Evolutionary conservation across 2,888 invertebrate genomes (phyloP), one percentile per base, ranked within the genome.

Genomic region (Boloria selene): DNA sequence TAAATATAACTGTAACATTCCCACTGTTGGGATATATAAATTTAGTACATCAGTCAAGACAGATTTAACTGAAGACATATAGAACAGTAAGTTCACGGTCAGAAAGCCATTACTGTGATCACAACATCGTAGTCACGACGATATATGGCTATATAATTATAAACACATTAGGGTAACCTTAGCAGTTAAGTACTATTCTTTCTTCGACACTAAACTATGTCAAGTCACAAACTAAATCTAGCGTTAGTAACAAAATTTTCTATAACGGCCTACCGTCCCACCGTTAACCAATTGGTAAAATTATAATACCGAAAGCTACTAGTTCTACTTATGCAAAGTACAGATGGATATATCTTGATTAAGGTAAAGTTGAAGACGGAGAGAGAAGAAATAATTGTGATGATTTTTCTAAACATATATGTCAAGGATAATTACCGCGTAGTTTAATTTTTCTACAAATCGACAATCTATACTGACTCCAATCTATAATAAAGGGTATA

Each of bases 161-260:
- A 89, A 90, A 90, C 79, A 81, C 90, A 90, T 91, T 90, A 91
- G 80, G 77, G 80, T 81, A 82, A 85, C 81, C 80, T 72, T 70
- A 72, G 67, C 69, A 73, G 68, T 70, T 65, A 71, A 66, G 70
- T 70, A 68, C 67, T 69, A 22, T 70, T 67, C 72, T 72, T 73
- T 56, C 70, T 77, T 75, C 71, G 72, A 72, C 77, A 82, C 78
- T 72, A 75, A 73, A 83, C 79, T 80, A 75, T 79, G 79, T 83
- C 77, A 77, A 75, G 74, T 72, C 71, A 73, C 72, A 47, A 47
- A n/a, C 56, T 56, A 18, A 49, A 59, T 31, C 4, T 6, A 42
- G 14, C 7, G 13, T 38, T 3, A 14, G 18, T 10, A 14, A 55
- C 17, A 4, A 22, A 18, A 7, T 1, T 10, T 10, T 2, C 10